Percentiles rank a stretch among this genome's conserved stretches.
These are phyloP conservation scores for Stomatorhinus ivindoensis DNA, from an alignment of 2,113 vertebrate genomes.

Conservation along the genomic window DNA sequence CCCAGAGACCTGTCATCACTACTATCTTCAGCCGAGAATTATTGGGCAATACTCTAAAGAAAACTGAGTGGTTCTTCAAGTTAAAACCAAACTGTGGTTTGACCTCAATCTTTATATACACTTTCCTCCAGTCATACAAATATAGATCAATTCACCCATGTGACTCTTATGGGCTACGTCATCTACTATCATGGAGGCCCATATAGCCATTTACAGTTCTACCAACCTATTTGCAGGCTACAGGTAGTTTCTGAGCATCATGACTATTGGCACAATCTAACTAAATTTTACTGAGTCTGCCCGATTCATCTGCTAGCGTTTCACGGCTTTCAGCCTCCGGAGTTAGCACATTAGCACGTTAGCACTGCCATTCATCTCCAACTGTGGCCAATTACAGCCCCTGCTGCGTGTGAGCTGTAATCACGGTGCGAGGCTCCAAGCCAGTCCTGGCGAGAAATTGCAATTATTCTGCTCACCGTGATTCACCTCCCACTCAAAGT, in stretches of 20 bases:
- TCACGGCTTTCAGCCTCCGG: neutral
- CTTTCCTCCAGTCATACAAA: neutral
- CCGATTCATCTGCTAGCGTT: neutral
- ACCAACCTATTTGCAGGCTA: neutral
- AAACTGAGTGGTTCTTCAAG: neutral
- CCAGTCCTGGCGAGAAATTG: neutral
- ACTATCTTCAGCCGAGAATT: neutral
- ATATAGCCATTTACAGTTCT: neutral
- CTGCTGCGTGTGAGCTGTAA: neutral
- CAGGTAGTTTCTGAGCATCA: neutral
- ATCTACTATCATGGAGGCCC: neutral
- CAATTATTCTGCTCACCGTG: neutral
- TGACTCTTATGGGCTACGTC: neutral
- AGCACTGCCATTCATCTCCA: neutral
- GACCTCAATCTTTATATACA: neutral
- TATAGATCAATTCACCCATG: neutral
- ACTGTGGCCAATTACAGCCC: conserved; percentile 3
- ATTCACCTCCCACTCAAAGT: neutral
- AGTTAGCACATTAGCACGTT: neutral
- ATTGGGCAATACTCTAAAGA: neutral
- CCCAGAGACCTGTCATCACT: neutral
- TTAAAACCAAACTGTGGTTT: neutral
- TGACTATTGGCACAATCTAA: too few relatives aligned
- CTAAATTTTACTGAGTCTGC: neutral
- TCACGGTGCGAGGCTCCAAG: neutral